Conservation (phyloP, 2,113 vertebrate genomes). For the Sakesphorus luctuosus region DNA sequence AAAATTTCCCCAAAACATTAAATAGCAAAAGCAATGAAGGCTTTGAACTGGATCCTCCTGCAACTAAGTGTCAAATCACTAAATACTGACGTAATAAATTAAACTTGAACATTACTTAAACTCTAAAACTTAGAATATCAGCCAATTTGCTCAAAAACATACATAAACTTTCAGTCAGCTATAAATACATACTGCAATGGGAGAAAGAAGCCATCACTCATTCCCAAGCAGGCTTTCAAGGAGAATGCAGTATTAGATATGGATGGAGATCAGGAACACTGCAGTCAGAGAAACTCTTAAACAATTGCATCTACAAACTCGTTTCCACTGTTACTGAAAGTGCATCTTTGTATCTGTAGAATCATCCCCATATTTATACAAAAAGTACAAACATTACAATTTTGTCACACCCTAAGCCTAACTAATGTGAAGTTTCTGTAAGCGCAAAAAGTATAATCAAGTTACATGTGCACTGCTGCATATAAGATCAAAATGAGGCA, state of each 20-base stretch:
- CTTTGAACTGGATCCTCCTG: not conserved
- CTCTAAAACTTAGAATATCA: slow-evolving; percentile 34
- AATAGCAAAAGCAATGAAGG: not conserved
- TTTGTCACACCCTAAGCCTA: not conserved
- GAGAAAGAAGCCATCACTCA: not conserved
- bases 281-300: not conserved
- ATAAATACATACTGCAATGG: not conserved
- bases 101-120: slow-evolving; percentile 1
- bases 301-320: not conserved
- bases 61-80: not conserved
- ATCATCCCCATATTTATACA: slow-evolving; percentile 48
- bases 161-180: slow-evolving; percentile 23
- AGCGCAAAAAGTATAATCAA: slow-evolving; percentile 33
- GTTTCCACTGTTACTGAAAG: slow-evolving; percentile 30
- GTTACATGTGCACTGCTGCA: not conserved
- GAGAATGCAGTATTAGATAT: not conserved
- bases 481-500: not conserved
- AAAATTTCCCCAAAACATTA: not conserved
- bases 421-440: slow-evolving; percentile 28
- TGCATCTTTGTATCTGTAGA: slow-evolving; percentile 42
- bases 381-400: slow-evolving; percentile 34
- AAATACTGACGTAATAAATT: slow-evolving; percentile 34
- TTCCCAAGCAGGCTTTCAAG: not conserved
- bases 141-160: slow-evolving; percentile 13
- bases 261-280: not conserved